Evolutionary conservation across 2,888 invertebrate species (phyloP).

Genomic region (Hyalella azteca): DNA sequence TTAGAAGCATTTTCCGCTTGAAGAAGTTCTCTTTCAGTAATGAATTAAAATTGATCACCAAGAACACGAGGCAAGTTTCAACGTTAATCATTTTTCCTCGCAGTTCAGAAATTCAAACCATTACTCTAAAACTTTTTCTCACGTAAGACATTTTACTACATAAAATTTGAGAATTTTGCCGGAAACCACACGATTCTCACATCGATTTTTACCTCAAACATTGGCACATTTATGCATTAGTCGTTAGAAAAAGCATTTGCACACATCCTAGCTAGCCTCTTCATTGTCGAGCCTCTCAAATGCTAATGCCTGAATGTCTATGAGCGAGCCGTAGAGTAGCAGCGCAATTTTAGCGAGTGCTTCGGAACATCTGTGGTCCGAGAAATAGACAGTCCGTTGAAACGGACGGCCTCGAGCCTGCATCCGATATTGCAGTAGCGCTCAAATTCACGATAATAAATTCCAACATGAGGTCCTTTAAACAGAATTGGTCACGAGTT

Average conservation of each 20-base stretch:
- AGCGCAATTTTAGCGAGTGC: conserved; percentile 34
- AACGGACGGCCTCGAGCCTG: background rate
- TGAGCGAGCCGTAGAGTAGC: conserved; percentile 17
- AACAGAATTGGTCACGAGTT: conserved; percentile 18
- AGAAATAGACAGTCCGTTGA: conserved; percentile 7
- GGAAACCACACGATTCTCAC: too few species aligned
- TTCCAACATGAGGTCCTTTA: conserved; percentile 5
- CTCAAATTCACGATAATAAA: background rate
- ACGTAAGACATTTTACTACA: too few species aligned
- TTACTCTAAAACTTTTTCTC: too few species aligned
- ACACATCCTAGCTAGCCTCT: background rate
- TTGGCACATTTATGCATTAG: background rate
- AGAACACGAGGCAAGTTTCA: too few species aligned
- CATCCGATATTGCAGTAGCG: conserved; percentile 12
- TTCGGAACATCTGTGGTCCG: conserved; percentile 14
- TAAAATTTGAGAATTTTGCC: too few species aligned
- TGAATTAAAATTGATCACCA: too few species aligned
- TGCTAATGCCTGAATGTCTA: conserved; percentile 24
- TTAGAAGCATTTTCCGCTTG: too few species aligned
- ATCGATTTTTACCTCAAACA: background rate
- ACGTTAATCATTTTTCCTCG: too few species aligned
- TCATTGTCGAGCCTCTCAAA: conserved; percentile 18
- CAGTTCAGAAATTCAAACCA: too few species aligned
- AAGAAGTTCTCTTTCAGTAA: too few species aligned
- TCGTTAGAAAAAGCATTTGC: background rate